Conservation (phyloP, 1,140 invertebrate genomes). For the Callitettix versicolor region DNA sequence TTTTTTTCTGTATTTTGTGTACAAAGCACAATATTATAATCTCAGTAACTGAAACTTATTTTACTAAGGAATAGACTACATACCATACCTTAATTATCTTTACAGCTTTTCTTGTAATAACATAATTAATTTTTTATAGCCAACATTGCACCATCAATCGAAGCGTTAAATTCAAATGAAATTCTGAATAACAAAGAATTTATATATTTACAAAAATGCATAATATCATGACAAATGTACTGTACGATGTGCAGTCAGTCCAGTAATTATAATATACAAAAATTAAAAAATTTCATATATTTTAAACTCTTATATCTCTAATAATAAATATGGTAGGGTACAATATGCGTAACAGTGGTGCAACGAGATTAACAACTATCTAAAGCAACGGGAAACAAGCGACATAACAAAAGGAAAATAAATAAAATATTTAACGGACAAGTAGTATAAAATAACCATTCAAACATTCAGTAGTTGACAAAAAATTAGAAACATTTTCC, state of each 20-base stretch:
- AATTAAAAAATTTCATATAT: constrained; percentile 12
- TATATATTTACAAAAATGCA: background rate
- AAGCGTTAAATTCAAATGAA: background rate
- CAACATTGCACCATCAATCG: no score
- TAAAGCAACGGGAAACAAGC: constrained; percentile 9
- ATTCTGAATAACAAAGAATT: background rate
- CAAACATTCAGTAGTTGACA: no score
- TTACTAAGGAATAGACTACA: background rate
- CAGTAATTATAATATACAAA: constrained; percentile 2
- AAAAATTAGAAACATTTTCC: background rate
- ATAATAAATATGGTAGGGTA: constrained; percentile 10
- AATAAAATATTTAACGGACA: background rate
- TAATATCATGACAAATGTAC: constrained; percentile 6
- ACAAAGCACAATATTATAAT: constrained; percentile 12
- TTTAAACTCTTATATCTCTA: constrained; percentile 9
- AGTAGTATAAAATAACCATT: background rate
- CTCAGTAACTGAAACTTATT: background rate
- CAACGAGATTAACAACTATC: no score
- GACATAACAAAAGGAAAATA: background rate
- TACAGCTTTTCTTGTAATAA: background rate
- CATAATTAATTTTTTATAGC: no score
- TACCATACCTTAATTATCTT: background rate
- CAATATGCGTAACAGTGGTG: background rate
- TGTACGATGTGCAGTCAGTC: constrained; percentile 3
- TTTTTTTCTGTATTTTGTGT: constrained; percentile 49